A percentile compares a stretch with the other conserved stretches of the same genome.
phyloP scores from a whole-genome alignment of 1,140 invertebrate species.

The Pinna nobilis region DNA sequence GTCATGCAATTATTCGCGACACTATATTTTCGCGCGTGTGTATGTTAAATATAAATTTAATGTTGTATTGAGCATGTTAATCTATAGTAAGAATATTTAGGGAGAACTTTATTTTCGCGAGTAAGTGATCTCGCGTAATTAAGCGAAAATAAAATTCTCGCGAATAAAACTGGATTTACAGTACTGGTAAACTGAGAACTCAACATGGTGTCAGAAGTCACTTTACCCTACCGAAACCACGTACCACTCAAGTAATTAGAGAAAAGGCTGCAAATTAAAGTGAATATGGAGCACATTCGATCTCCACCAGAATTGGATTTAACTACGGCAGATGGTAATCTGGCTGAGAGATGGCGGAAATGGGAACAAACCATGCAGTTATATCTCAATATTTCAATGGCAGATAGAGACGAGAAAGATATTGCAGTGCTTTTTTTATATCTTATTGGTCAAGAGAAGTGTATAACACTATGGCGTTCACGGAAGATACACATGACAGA shows the following conservation, averaged over 20 bases:
- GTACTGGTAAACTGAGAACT: no score
- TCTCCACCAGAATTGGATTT: neutral
- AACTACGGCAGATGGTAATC: conserved; percentile 1
- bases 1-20: no score
- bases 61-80: no score
- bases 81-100: no score
- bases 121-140: no score
- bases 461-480: conserved; percentile 1
- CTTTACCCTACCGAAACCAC: no score
- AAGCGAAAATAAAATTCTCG: no score
- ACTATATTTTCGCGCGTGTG: no score
- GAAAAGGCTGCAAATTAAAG: neutral
- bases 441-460: conserved; percentile 16
- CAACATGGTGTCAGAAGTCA: conserved; percentile 1
- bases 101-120: no score
- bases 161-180: no score
- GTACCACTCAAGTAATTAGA: neutral
- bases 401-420: neutral
- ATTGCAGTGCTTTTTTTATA: neutral
- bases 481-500: neutral
- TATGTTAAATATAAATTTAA: no score
- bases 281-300: conserved; percentile 1
- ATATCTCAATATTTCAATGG: neutral
- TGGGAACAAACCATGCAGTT: conserved; percentile 21
- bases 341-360: conserved; percentile 16